Evolutionary conservation across 2,113 vertebrate genomes (phyloP).

Genomic region (Catharus fuscescens): DNA sequence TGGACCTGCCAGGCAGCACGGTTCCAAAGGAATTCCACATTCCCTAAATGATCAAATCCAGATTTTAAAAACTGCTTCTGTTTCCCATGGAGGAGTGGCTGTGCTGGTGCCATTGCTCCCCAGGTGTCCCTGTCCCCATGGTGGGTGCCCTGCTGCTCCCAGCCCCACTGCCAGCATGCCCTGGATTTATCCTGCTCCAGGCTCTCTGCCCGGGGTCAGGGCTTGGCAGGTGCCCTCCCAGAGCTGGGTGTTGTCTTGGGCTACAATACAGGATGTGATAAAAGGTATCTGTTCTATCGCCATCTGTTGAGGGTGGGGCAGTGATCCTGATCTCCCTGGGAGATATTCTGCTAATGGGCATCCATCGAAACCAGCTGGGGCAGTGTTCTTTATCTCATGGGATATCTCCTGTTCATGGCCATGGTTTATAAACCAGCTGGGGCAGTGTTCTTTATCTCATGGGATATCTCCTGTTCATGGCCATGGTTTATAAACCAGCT

Average conservation of each 20-base stretch:
- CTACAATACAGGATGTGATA: too few relatives aligned
- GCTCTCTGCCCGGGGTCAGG: not conserved
- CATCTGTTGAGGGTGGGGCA: too few relatives aligned
- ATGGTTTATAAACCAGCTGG: too few relatives aligned
- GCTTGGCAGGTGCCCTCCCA: accelerated
- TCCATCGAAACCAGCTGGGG: too few relatives aligned
- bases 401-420: too few relatives aligned
- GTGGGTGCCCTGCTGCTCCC: not conserved
- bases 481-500: too few relatives aligned
- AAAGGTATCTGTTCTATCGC: too few relatives aligned
- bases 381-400: too few relatives aligned
- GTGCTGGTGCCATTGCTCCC: accelerated
- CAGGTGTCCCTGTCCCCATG: accelerated
- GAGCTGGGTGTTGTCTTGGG: not conserved
- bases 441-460: too few relatives aligned
- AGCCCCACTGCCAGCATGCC: not conserved
- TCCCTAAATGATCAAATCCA: not conserved
- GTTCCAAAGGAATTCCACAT: not conserved
- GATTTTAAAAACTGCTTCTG: not conserved
- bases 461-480: too few relatives aligned
- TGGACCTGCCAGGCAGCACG: not conserved
- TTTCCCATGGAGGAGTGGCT: not conserved
- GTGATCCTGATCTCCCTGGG: too few relatives aligned
- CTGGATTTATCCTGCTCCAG: not conserved
- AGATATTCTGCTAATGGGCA: too few relatives aligned